Evolutionary conservation across 2,113 vertebrate genomes (phyloP).

Genomic region (Paradoxurus hermaphroditus): DNA sequence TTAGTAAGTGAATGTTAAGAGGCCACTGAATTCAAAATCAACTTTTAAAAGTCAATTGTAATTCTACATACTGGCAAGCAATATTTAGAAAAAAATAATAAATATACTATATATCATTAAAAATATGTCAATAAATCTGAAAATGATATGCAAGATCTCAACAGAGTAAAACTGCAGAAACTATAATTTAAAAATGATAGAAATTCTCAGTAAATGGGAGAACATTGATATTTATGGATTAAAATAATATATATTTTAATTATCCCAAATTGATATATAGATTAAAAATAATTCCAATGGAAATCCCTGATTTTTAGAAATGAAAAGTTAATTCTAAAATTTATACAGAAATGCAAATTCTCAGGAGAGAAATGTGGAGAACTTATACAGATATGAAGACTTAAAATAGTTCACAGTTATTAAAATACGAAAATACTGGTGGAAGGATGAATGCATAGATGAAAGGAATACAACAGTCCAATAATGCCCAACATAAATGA

Average conservation of each 20-base stretch:
- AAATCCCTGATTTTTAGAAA: background rate
- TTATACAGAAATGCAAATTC: background rate
- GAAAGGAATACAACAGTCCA: background rate
- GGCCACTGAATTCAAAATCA: background rate
- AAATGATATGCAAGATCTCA: background rate
- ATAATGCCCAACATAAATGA: background rate
- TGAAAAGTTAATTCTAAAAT: background rate
- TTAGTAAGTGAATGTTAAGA: background rate
- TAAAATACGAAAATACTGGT: background rate
- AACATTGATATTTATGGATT: background rate
- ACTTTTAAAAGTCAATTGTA: background rate
- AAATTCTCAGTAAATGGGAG: background rate
- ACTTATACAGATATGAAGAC: background rate
- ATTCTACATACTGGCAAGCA: background rate
- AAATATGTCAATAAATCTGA: background rate
- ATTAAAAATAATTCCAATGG: background rate
- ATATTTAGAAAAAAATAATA: background rate
- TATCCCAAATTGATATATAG: background rate
- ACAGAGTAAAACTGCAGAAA: background rate
- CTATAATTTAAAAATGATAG: background rate
- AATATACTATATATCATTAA: background rate
- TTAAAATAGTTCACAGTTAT: background rate
- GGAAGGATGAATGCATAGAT: background rate
- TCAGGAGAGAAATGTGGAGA: background rate
- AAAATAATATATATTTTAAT: background rate